Evolutionary conservation across 2,797 vertebrate species (phyloP).

Genomic region (Typhlichthys eigenmanni): DNA sequence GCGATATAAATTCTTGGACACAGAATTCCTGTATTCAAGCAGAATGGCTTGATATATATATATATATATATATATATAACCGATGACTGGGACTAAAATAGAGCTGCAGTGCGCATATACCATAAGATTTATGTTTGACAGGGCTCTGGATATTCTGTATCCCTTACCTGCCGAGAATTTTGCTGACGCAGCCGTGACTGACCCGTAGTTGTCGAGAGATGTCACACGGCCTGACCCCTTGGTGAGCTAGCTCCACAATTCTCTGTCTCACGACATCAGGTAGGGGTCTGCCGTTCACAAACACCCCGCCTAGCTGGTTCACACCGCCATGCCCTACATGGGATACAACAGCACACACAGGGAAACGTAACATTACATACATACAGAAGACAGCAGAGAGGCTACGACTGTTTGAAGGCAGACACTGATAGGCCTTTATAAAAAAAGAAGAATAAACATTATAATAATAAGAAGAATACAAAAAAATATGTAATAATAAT

Average conservation of each 20-base stretch:
- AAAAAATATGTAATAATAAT: background rate
- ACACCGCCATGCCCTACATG: constrained; percentile 99
- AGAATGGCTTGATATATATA: constrained; percentile 62
- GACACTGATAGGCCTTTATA: no score
- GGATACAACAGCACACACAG: constrained; percentile 85
- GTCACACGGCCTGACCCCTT: constrained; percentile 97
- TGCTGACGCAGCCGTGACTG: constrained; percentile 99
- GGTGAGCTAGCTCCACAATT: constrained; percentile 98
- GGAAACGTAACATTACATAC: constrained; percentile 86
- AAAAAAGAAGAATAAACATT: no score
- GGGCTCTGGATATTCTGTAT: constrained; percentile 46
- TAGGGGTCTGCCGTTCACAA: constrained; percentile 98
- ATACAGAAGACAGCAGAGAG: constrained; percentile 62
- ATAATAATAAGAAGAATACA: background rate
- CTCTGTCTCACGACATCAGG: constrained; percentile 98
- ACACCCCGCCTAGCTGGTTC: constrained; percentile 99
- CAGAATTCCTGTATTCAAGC: constrained; percentile 61
- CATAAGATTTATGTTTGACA: constrained; percentile 71
- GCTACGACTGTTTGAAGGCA: background rate
- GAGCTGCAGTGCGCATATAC: constrained; percentile 50
- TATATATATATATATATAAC: constrained; percentile 42
- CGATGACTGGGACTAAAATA: constrained; percentile 67
- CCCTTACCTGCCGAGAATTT: constrained; percentile 97
- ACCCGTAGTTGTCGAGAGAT: constrained; percentile 97
- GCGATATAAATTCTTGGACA: constrained; percentile 54